These are phyloP conservation scores for Argyrosomus regius DNA, from an alignment of 2,797 vertebrate species.

Conservation along the genomic window DNA sequence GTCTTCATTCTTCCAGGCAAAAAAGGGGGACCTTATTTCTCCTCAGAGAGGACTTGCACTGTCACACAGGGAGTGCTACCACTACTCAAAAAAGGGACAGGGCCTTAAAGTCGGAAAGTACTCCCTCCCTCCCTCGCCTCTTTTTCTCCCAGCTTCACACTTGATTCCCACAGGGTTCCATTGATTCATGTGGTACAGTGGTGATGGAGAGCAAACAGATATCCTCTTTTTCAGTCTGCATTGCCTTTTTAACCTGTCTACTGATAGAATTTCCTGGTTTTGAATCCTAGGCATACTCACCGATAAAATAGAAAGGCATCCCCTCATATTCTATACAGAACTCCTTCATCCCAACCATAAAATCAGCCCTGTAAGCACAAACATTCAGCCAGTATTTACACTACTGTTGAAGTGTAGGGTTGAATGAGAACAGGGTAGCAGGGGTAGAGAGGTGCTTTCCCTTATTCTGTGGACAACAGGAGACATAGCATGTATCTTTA, in stretches of 20 bases:
- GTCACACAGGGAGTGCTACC: slow-evolving; percentile 73
- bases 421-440: slow-evolving; percentile 48
- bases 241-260: slow-evolving; percentile 71
- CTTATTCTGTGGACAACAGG: slow-evolving; percentile 12
- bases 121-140: slow-evolving; percentile 36
- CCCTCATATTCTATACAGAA: slow-evolving; percentile 59
- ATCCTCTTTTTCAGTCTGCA: slow-evolving; percentile 60
- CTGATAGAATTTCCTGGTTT: slow-evolving; percentile 70
- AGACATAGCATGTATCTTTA: slow-evolving; percentile 34
- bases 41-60: slow-evolving; percentile 56
- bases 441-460: slow-evolving; percentile 12
- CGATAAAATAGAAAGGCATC: slow-evolving; percentile 67
- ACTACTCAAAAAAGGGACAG: slow-evolving; percentile 71
- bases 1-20: slow-evolving; percentile 46
- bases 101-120: slow-evolving; percentile 70
- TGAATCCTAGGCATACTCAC: slow-evolving; percentile 53
- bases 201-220: slow-evolving; percentile 73
- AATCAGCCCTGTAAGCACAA: slow-evolving; percentile 50
- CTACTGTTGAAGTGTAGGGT: slow-evolving; percentile 16
- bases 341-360: slow-evolving; percentile 47
- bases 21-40: slow-evolving; percentile 55
- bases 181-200: slow-evolving; percentile 77
- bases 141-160: slow-evolving; percentile 67
- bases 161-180: slow-evolving; percentile 77
- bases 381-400: slow-evolving; percentile 48